Evolutionary conservation across 2,797 vertebrate genomes (phyloP).

Genomic region (Glossophaga mutica): DNA sequence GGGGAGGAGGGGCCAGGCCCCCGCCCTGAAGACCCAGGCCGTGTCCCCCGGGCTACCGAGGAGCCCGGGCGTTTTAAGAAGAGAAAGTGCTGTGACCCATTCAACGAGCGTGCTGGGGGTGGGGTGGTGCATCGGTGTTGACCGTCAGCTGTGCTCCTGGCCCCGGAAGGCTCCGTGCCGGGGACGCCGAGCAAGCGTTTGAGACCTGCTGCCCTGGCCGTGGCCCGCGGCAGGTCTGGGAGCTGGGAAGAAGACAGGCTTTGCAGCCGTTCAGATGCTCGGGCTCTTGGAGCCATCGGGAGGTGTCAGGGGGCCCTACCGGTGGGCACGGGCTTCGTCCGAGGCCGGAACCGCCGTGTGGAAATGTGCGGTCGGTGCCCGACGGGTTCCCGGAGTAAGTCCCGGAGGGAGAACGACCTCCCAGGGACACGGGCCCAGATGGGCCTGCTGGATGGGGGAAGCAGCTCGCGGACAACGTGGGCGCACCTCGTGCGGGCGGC

Average conservation of each 20-base stretch:
- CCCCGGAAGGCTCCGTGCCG: accelerated
- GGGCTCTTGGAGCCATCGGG: accelerated
- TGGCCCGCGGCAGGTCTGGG: accelerated
- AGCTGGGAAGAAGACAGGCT: not conserved
- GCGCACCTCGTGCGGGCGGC: accelerated
- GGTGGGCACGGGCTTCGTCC: too few species aligned
- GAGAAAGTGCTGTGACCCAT: accelerated
- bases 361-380: accelerated
- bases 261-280: not conserved
- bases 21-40: not conserved
- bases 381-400: not conserved
- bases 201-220: accelerated
- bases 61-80: not conserved
- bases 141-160: accelerated
- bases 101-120: accelerated
- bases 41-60: not conserved
- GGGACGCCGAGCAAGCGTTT: accelerated
- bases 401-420: not conserved
- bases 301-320: accelerated
- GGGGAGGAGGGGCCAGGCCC: not conserved
- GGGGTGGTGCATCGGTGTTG: accelerated
- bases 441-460: not conserved
- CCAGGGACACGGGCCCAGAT: accelerated
- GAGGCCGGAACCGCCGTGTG: accelerated
- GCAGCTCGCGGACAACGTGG: accelerated